Conservation (phyloP, 2,888 invertebrate genomes). For the Lacanobia wlatinum region DNA sequence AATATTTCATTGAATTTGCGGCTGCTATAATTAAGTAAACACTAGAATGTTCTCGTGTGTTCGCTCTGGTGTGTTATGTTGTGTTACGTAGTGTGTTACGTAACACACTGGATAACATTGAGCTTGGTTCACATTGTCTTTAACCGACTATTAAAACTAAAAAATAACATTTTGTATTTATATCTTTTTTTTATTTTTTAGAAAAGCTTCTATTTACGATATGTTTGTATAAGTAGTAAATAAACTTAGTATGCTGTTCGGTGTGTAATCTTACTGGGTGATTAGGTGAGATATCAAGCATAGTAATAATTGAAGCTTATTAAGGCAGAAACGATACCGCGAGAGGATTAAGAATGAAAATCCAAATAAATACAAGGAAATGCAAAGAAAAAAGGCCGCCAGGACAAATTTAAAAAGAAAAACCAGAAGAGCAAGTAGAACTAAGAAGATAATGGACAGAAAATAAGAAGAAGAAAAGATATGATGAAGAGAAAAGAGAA, state of each 20-base stretch:
- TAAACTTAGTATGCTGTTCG: no score
- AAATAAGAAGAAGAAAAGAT: background rate
- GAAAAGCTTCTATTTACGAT: no score
- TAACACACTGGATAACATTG: background rate
- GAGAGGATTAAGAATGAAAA: constrained; percentile 1
- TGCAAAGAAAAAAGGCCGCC: background rate
- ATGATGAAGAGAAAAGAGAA: background rate
- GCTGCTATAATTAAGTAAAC: background rate
- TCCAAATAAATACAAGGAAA: constrained; percentile 1
- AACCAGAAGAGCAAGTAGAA: background rate
- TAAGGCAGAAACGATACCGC: background rate
- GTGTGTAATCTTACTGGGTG: no score
- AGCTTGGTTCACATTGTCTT: background rate
- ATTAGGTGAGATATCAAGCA: background rate
- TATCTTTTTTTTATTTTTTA: no score
- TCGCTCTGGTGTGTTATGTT: background rate
- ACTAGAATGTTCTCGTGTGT: background rate
- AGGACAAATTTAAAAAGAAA: no score
- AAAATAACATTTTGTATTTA: no score
- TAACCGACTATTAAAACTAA: no score
- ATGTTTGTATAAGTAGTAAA: no score
- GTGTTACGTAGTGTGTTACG: no score
- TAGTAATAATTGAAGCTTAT: background rate
- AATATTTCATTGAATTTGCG: background rate
- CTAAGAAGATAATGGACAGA: background rate